Conservation (phyloP, 2,888 invertebrate species). For the Choreutis nemorana region DNA sequence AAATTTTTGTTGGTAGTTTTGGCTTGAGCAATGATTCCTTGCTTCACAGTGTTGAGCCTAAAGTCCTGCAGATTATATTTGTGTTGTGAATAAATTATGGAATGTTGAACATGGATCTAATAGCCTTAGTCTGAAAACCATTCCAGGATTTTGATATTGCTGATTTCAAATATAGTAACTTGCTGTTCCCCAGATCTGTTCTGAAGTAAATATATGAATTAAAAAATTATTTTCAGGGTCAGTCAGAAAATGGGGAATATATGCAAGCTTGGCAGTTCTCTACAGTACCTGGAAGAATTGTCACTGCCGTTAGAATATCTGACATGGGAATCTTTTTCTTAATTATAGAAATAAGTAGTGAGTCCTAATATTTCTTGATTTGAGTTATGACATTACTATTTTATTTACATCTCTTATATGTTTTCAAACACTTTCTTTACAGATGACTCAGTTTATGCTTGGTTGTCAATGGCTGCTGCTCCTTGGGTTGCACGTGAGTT, state of each 20-base stretch:
- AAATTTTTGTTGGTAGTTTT: too few species aligned
- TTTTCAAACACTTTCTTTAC: slow-evolving; percentile 13
- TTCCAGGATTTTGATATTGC: too few species aligned
- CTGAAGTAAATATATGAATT: too few species aligned
- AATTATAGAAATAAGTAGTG: slow-evolving; percentile 47
- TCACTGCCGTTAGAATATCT: slow-evolving; percentile 45
- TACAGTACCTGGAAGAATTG: slow-evolving; percentile 42
- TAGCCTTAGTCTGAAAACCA: too few species aligned
- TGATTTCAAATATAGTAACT: too few species aligned
- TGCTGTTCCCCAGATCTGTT: too few species aligned
- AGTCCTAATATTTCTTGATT: slow-evolving; percentile 16
- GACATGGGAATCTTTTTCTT: slow-evolving; percentile 59
- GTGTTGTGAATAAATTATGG: too few species aligned
- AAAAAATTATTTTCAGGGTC: too few species aligned
- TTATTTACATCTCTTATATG: background rate
- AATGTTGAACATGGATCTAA: too few species aligned
- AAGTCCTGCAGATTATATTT: too few species aligned
- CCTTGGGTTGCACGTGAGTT: slow-evolving; percentile 48
- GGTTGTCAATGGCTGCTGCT: slow-evolving; percentile 51
- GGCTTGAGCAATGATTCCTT: too few species aligned
- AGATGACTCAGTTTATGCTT: slow-evolving; percentile 39
- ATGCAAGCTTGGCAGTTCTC: slow-evolving; percentile 56
- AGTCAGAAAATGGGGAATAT: slow-evolving; percentile 50
- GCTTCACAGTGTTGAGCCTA: too few species aligned
- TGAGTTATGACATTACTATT: background rate